These are phyloP conservation scores for Adoxophyes honmai DNA, from an alignment of 1,140 invertebrate species.

Conservation along the genomic window DNA sequence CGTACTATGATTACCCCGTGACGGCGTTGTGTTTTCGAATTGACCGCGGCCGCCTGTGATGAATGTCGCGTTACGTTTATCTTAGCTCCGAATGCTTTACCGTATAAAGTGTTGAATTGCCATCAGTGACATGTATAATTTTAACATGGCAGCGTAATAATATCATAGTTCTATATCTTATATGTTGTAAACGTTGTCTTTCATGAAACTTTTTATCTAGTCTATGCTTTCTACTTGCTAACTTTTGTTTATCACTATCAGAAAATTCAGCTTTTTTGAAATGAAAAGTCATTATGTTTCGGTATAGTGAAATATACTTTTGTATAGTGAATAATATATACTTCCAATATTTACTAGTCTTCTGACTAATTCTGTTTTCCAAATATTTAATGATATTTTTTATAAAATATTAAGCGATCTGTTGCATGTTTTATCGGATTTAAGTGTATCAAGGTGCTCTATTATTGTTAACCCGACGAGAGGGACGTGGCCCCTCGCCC, in stretches of 20 bases:
- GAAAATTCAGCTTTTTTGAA: constrained; percentile 32
- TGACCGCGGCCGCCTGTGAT: background rate
- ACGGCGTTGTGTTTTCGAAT: constrained; percentile 3
- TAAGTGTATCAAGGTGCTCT: constrained; percentile 74
- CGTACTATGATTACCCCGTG: background rate
- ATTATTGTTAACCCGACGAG: constrained; percentile 61
- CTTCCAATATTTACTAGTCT: constrained; percentile 48
- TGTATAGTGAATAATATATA: constrained; percentile 40
- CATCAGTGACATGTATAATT: constrained; percentile 43
- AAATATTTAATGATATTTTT: constrained; percentile 54
- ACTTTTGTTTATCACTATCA: constrained; percentile 40
- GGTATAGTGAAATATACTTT: constrained; percentile 29
- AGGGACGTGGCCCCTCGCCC: constrained; percentile 66
- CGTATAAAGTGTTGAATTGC: constrained; percentile 39
- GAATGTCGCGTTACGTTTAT: constrained; percentile 4
- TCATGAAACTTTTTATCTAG: constrained; percentile 59
- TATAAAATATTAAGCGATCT: constrained; percentile 51
- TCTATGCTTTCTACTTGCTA: constrained; percentile 55
- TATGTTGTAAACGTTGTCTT: constrained; percentile 43
- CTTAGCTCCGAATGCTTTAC: constrained; percentile 22
- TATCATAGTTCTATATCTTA: constrained; percentile 33
- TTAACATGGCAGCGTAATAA: constrained; percentile 33
- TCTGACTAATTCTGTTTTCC: constrained; percentile 44
- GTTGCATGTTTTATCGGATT: constrained; percentile 62
- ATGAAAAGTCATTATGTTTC: constrained; percentile 20